Evolutionary conservation across 92 coral and sea anemone genomes (phyloP), one percentile per base, ranked within the genome.

Genomic region (Epizoanthus rinbou): DNA sequence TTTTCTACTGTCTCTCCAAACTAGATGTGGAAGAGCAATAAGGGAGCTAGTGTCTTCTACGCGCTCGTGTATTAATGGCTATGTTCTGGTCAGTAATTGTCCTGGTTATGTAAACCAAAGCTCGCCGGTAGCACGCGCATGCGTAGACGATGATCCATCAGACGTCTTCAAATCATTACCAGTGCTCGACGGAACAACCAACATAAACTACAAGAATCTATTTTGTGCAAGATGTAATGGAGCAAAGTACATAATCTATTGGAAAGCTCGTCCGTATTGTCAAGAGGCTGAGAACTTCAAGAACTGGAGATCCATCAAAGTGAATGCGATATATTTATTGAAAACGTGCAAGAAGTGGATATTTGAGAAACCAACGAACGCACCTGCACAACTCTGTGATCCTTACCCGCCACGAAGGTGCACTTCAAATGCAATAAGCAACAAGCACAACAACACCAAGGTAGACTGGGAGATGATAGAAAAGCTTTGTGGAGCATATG

Each of bases 221-320:
- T 74, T 54, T 28, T 74, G 80, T 74, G 79, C 59, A 2, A 73
- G 56, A 14, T 73, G 79, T 16, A 73, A 73, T 25, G 18, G 58
- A 6, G 63, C 11, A 73, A 3, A 8, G n/a, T 6, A 73, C 39
- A 19, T 73, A 1, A 19, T 37, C 14, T 52, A 21, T 3, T 73
- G 79, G 79, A 6, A 53, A 7, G 79, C 19, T 28, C 31, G 2
- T 28, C 31, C 31, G 31, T 0, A 28, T 28, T 28, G 31, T 28
- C 1, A 28, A 28, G 1, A 28, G 31, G 1, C 31, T 28, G 31
- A 28, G 31, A 28, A 28, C 31, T 28, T 28, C 31, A 28, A 28
- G 31, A 28, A 28, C 1, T 28, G 31, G 31, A 28, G 31, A 28
- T 28, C 31, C 31, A 28, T 28, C 31, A 28, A 28, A 0, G 0